phyloP scores from a whole-genome alignment of 2,113 vertebrate genomes.

The Lasiurus cinereus region DNA sequence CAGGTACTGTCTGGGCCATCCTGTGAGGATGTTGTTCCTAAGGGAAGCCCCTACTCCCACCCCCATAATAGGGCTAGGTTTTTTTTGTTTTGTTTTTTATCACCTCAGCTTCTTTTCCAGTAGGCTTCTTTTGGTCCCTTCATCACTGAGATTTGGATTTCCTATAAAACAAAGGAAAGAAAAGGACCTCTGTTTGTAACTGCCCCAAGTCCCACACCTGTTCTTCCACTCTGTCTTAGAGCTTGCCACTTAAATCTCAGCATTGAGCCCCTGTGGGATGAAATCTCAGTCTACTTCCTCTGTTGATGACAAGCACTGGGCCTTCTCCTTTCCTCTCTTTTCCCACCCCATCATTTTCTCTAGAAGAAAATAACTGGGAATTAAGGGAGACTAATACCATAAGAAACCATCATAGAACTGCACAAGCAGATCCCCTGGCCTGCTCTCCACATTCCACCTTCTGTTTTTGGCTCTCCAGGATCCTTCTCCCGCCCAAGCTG shows the following conservation, averaged over 20 bases:
- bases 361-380: slow-evolving; percentile 30
- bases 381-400: slow-evolving; percentile 60
- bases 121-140: not conserved
- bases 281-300: not conserved
- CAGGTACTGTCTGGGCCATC: slow-evolving; percentile 90
- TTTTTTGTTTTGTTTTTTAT: not conserved
- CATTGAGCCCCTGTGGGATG: not conserved
- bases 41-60: too few species aligned
- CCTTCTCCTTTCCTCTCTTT: not conserved
- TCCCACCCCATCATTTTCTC: not conserved
- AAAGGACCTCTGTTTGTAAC: not conserved
- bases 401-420: slow-evolving; percentile 92
- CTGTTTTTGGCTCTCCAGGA: not conserved
- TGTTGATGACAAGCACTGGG: not conserved
- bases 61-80: not conserved
- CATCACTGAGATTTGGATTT: not conserved
- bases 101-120: slow-evolving; percentile 6
- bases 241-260: not conserved
- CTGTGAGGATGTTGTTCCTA: not conserved
- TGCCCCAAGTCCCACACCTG: not conserved
- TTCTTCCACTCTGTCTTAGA: not conserved
- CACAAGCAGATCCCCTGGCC: slow-evolving; percentile 73
- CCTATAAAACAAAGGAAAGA: not conserved
- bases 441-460: slow-evolving; percentile 43
- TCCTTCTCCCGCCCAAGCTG: not conserved